phyloP scores from a whole-genome alignment of 1,140 invertebrate genomes.

The Hormaphis cornu region DNA sequence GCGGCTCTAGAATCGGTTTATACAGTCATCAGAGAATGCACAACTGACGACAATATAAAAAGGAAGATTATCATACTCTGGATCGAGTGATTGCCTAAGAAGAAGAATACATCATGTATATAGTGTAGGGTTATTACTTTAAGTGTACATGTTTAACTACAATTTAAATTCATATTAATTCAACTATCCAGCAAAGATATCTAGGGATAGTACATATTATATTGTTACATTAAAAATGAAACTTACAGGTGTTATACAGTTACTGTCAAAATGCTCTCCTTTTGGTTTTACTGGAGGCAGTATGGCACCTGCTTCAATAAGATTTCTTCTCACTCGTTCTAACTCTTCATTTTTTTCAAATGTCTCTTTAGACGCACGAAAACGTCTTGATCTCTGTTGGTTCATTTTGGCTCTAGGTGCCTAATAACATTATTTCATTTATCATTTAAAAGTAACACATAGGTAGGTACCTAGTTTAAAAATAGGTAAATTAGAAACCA shows the following conservation, averaged over 20 bases:
- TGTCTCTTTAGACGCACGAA: constrained; percentile 92
- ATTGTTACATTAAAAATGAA: no score
- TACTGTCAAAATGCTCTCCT: constrained; percentile 92
- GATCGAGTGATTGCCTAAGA: no score
- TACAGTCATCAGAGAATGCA: no score
- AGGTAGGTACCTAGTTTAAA: constrained; percentile 30
- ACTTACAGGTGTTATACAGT: constrained; percentile 88
- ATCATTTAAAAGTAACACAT: background rate
- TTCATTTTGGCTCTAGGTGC: constrained; percentile 99
- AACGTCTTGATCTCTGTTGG: constrained; percentile 93
- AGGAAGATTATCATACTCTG: no score
- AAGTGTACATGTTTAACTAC: no score
- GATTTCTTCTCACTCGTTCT: constrained; percentile 61
- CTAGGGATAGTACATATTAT: no score
- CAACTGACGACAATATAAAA: no score
- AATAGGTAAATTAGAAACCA: constrained; percentile 41
- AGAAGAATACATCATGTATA: no score
- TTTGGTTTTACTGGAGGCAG: constrained; percentile 85
- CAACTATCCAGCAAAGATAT: no score
- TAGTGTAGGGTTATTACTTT: no score
- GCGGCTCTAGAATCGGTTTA: no score
- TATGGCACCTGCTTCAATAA: constrained; percentile 62
- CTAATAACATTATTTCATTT: constrained; percentile 43
- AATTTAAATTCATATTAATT: no score
- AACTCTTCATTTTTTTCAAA: constrained; percentile 84